phyloP scores from a whole-genome alignment of 1,140 invertebrate species.

The Andricus grossulariae region DNA sequence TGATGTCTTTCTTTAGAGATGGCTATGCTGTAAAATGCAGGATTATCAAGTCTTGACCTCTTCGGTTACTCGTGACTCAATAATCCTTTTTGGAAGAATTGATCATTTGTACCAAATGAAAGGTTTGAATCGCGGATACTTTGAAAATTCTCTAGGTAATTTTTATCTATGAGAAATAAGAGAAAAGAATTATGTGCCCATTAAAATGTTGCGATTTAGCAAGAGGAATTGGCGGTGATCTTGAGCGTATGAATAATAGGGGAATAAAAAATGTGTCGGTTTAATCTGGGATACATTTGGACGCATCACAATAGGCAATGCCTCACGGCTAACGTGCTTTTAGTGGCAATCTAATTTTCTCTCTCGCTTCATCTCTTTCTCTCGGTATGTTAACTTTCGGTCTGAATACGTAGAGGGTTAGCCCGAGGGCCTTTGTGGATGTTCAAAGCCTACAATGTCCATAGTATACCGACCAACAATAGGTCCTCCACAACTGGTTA shows the following conservation, averaged over 20 bases:
- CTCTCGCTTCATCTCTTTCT: conserved; percentile 15
- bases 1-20: conserved; percentile 6
- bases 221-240: conserved; percentile 12
- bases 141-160: too few relatives aligned
- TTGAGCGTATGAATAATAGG: conserved; percentile 20
- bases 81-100: too few relatives aligned
- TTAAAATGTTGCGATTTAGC: conserved; percentile 15
- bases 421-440: conserved; percentile 21
- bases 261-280: conserved; percentile 29
- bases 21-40: neutral
- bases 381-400: neutral
- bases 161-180: neutral
- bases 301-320: conserved; percentile 30
- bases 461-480: neutral
- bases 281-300: conserved; percentile 30
- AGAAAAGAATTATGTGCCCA: neutral
- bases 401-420: conserved; percentile 17
- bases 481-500: conserved; percentile 27
- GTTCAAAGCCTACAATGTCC: conserved; percentile 31
- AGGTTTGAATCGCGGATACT: too few relatives aligned
- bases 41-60: neutral
- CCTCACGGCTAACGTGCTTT: conserved; percentile 29
- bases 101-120: too few relatives aligned
- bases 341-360: conserved; percentile 24
- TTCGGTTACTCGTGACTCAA: too few relatives aligned